phyloP scores from a whole-genome alignment of 2,113 vertebrate genomes.

The Phrynocephalus versicolor region DNA sequence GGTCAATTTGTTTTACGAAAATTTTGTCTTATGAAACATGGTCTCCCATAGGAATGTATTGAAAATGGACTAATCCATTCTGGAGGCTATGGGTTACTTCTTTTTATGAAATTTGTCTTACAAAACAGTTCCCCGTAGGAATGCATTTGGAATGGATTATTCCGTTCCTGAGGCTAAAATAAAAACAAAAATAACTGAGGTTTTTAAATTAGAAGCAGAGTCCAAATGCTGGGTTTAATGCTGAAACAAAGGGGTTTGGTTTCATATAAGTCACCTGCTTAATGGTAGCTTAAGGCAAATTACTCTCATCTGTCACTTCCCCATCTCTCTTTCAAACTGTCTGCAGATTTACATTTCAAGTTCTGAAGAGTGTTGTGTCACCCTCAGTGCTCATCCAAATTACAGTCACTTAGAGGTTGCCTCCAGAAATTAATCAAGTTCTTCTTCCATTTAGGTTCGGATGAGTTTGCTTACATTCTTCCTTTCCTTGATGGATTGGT shows the following conservation, averaged over 20 bases:
- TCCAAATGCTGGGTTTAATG: not conserved
- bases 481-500: not conserved
- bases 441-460: not conserved
- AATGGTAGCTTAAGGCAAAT: not conserved
- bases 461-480: not conserved
- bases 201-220: not conserved
- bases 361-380: not conserved
- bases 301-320: not conserved
- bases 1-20: too few relatives aligned
- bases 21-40: too few relatives aligned
- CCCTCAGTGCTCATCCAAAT: not conserved
- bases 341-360: not conserved
- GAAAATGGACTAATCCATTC: too few relatives aligned
- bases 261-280: not conserved
- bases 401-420: not conserved
- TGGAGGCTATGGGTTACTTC: too few relatives aligned
- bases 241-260: not conserved
- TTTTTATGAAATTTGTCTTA: too few relatives aligned
- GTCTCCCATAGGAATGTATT: too few relatives aligned
- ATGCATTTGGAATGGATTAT: too few relatives aligned
- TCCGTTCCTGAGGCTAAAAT: too few relatives aligned
- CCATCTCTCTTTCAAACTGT: not conserved
- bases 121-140: too few relatives aligned
- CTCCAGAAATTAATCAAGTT: not conserved
- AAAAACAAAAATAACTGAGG: too few relatives aligned